Evolutionary conservation across 2,113 vertebrate species (phyloP).

Genomic region (Macrotis lagotis): DNA sequence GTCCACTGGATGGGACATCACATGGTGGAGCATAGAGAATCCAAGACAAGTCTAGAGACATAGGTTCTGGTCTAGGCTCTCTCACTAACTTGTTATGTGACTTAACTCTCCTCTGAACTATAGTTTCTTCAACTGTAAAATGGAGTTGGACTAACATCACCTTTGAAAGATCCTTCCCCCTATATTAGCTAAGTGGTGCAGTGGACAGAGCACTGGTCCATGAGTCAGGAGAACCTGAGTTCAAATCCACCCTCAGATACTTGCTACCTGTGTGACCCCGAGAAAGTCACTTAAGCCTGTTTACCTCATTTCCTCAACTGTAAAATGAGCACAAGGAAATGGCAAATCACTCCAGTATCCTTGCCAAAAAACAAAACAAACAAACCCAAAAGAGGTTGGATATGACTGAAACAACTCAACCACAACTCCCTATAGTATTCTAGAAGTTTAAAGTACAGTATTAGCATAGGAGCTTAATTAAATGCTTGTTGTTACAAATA

Average conservation of each 20-base stretch:
- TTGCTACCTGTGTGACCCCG: not conserved
- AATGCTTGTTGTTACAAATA: too few species aligned
- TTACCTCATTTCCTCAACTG: not conserved
- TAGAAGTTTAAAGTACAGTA: not conserved
- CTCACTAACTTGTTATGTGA: not conserved
- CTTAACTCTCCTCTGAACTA: not conserved
- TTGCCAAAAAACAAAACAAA: not conserved
- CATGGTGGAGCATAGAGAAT: not conserved
- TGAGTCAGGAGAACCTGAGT: not conserved
- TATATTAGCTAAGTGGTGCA: not conserved
- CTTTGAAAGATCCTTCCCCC: not conserved
- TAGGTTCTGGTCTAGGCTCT: not conserved
- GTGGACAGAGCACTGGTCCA: not conserved
- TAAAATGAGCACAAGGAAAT: not conserved
- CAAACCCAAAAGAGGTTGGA: not conserved
- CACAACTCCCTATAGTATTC: not conserved
- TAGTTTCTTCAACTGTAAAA: conserved; percentile 17
- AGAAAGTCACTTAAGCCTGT: not conserved
- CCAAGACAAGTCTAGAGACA: not conserved
- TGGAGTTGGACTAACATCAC: not conserved
- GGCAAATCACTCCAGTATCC: not conserved
- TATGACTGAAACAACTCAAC: not conserved
- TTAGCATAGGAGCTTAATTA: not conserved
- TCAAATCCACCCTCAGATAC: not conserved
- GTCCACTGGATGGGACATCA: not conserved